These are phyloP conservation scores for Nesoenas mayeri DNA, from an alignment of 2,113 vertebrate species.

Conservation along the genomic window DNA sequence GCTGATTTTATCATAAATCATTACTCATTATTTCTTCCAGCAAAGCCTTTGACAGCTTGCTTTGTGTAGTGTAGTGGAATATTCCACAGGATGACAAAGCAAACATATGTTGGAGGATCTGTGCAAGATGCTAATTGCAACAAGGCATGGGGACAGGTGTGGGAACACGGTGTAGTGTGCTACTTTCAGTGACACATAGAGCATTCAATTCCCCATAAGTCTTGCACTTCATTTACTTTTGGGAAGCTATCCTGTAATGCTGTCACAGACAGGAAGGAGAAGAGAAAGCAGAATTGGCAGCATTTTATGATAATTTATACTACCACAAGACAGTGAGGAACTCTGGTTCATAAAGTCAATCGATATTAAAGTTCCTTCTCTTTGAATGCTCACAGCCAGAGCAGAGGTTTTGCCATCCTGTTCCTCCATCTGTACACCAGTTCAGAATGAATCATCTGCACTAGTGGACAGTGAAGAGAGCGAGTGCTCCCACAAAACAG, in stretches of 20 bases:
- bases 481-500: neutral
- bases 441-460: constrained; percentile 8
- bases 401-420: constrained; percentile 4
- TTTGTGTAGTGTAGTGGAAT: neutral
- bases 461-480: constrained; percentile 3
- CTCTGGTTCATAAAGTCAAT: neutral
- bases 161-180: neutral
- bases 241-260: neutral
- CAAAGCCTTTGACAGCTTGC: constrained; percentile 27
- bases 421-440: neutral
- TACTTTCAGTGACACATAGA: neutral
- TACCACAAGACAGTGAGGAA: neutral
- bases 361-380: neutral
- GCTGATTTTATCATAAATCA: constrained; percentile 39
- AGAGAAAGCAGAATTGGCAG: neutral
- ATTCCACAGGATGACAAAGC: constrained; percentile 26
- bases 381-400: constrained; percentile 3
- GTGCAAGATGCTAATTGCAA: neutral
- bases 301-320: neutral
- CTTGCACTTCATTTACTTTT: neutral
- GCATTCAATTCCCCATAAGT: neutral
- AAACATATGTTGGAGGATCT: neutral
- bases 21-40: constrained; percentile 11
- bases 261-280: neutral
- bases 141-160: neutral